Base-by-base conservation (phyloP, 2,888 invertebrate species). In the Cantharis flavilabris region DNA sequence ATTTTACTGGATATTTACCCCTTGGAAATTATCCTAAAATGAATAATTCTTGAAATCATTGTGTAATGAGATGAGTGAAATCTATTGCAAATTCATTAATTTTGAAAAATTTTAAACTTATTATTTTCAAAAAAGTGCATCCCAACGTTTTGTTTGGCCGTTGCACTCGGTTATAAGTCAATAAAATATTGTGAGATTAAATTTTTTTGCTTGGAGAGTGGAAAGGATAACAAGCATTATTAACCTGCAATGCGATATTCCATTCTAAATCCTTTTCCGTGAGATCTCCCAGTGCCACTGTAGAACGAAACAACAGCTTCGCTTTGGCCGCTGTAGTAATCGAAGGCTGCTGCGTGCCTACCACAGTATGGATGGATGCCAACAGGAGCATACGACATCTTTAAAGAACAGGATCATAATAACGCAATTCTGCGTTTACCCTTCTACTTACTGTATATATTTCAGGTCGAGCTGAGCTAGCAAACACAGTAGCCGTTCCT, bases 181-280 rank as follows among this genome's bases (percentile, higher is more conserved):
- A n/a, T n/a, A n/a, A n/a, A n/a, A n/a, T 16, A 16, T 16, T 16
- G 16, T 16, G 16, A 16, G 16, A 16, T 1, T 16, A 16, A 16
- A 16, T 16, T 16, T 16, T 1, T 16, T 16, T 16, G 16, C 16
- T 16, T 1, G 16, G 16, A 16, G 16, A 16, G 16, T 16, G 1
- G 16, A 1, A 1, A 16, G 16, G 16, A n/a, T n/a, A n/a, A n/a
- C n/a, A n/a, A 16, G 16, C 16, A 62, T 13, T n/a, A 30, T n/a
- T 69, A 63, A 89, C 92, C 90, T 20, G 90, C 87, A 26, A 89
- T 87, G n/a, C 88, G 86, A 78, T 92, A 92, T 82, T 92, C 91
- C 4, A 96, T 85, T 88, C 92, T 92, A 84, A 97, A 93, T 33
- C 94, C 94, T 85, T 89, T 91, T 65, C 91, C 90, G 79, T 85